phyloP scores from a whole-genome alignment of 2,888 invertebrate genomes.

The Halictus quadricinctus region DNA sequence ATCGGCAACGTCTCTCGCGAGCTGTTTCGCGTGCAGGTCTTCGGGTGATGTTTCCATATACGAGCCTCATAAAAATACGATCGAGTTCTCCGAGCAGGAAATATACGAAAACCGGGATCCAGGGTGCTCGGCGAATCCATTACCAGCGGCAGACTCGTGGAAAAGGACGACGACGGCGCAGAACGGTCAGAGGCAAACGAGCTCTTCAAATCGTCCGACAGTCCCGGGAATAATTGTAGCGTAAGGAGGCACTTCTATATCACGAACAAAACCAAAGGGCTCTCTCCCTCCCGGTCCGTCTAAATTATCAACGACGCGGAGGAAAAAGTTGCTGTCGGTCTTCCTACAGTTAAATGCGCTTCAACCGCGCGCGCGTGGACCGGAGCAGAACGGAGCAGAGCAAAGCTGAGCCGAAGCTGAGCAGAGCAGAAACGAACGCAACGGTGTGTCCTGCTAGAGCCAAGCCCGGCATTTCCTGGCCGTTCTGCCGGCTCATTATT shows the following conservation, averaged over 20 bases:
- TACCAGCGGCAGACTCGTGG: neutral
- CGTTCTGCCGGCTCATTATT: constrained; percentile 55
- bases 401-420: neutral
- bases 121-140: neutral
- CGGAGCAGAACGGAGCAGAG: neutral
- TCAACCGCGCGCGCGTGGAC: constrained; percentile 21
- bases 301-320: constrained; percentile 28
- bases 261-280: constrained; percentile 20
- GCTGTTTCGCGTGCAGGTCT: constrained; percentile 20
- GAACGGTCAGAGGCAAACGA: neutral
- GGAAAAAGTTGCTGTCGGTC: constrained; percentile 31
- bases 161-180: neutral
- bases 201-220: constrained; percentile 15
- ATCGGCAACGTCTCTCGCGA: constrained; percentile 3
- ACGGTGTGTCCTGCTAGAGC: neutral
- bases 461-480: constrained; percentile 36
- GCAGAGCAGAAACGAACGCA: neutral
- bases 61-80: constrained; percentile 21
- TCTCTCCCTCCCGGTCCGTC: neutral
- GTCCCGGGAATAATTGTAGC: constrained; percentile 23
- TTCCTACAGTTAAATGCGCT: constrained; percentile 29
- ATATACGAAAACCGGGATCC: neutral
- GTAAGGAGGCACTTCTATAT: constrained; percentile 9
- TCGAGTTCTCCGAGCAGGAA: neutral
- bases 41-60: constrained; percentile 16